Evolutionary conservation across 2,113 vertebrate genomes (phyloP).

Genomic region (Calyptommatus sinebrachiatus): DNA sequence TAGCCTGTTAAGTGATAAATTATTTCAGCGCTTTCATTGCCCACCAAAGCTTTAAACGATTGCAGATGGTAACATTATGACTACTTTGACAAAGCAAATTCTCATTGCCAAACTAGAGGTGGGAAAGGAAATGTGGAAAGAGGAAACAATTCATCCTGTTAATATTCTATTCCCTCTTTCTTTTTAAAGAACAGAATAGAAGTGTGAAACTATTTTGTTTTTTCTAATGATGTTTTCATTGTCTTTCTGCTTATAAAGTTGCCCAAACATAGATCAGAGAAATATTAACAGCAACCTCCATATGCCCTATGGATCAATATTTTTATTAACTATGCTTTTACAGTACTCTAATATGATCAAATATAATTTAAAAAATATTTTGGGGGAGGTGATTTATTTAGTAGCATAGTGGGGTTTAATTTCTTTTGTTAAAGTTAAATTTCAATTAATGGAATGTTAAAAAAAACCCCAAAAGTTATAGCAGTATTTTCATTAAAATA

Average conservation of each 20-base stretch:
- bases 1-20: conserved; percentile 48
- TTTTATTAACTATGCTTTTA: conserved; percentile 45
- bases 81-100: conserved; percentile 44
- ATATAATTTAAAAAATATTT: conserved; percentile 57
- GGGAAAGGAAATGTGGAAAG: conserved; percentile 57
- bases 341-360: conserved; percentile 65
- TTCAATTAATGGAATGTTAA: conserved; percentile 45
- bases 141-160: conserved; percentile 68
- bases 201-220: conserved; percentile 22
- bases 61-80: conserved; percentile 58
- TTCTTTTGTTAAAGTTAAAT: conserved; percentile 65
- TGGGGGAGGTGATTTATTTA: conserved; percentile 71
- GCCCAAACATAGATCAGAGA: conserved; percentile 59
- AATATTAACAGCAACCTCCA: conserved; percentile 63
- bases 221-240: background rate
- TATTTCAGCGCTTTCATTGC: conserved; percentile 47
- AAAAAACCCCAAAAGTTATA: background rate
- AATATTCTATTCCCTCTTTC: conserved; percentile 60
- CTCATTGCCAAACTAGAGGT: conserved; percentile 52
- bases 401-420: conserved; percentile 57
- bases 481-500: conserved; percentile 23
- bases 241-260: conserved; percentile 47
- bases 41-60: conserved; percentile 54
- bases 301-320: conserved; percentile 62
- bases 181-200: conserved; percentile 42